Percentiles rank a stretch among this genome's conserved stretches.
These are phyloP conservation scores for Alosa sapidissima DNA, from an alignment of 2,797 vertebrate species.

Conservation along the genomic window DNA sequence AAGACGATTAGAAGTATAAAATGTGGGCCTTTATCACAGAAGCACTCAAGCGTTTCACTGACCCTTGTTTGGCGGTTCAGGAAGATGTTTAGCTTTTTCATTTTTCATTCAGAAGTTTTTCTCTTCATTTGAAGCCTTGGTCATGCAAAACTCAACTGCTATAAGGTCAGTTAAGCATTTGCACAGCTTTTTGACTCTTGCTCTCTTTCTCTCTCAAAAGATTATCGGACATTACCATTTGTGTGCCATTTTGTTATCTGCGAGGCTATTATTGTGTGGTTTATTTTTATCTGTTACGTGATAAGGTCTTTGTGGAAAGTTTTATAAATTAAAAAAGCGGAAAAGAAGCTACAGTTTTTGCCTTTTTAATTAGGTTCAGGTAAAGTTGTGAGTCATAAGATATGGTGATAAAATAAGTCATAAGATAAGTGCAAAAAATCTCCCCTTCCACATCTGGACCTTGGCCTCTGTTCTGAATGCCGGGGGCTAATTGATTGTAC, in stretches of 20 bases:
- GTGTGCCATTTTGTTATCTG: not conserved
- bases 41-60: constrained; percentile 34
- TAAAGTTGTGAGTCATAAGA: not conserved
- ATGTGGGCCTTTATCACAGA: constrained; percentile 42
- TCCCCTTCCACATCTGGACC: not conserved
- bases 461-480: not conserved
- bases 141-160: not conserved
- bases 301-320: not conserved
- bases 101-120: not conserved
- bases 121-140: not conserved
- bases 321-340: not conserved
- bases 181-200: not conserved
- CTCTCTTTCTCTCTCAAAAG: not conserved
- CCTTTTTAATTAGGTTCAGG: not conserved
- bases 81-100: not conserved
- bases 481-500: not conserved
- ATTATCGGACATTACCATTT: not conserved
- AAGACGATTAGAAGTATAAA: constrained; percentile 38
- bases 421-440: not conserved
- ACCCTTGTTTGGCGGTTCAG: constrained; percentile 18
- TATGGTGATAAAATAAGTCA: not conserved
- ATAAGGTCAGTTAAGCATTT: not conserved
- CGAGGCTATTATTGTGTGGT: not conserved
- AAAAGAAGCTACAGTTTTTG: not conserved
- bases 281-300: not conserved